Base-by-base conservation (phyloP, 1,140 invertebrate genomes). In the Drosophila kepulauana region DNA sequence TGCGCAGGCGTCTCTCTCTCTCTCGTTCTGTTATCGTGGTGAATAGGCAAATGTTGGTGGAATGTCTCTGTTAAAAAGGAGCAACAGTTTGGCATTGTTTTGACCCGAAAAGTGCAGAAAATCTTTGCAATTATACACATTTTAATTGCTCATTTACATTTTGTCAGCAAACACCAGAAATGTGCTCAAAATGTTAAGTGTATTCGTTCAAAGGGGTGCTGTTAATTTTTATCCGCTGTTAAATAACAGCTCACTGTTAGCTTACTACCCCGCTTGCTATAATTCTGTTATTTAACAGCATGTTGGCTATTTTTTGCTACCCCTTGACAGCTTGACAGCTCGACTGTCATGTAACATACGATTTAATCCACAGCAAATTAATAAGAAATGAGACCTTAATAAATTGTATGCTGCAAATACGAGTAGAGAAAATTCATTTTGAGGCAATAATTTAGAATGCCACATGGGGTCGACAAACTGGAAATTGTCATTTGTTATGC, bases 71-170 rank as follows among this genome's bases (percentile, higher is more conserved):
- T 38, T 68, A 54, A 88, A 77, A 7, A 71, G 79, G 75, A 78
- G 84, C 84, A 88, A 88, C 84, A 88, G 84, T 88, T 88, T 88
- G 84, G 77, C 52, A 56, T 33, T 74, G 3, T 52, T 67, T 54
- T 61, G 35, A 15, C 3, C 0, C 41, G 0, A 35, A n/a, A 15
- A 45, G 8, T 16, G 13, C 13, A 4, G 28, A 1, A 35, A 28
- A 33, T 6, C n/a, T 28, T 16, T 35, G 13, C 51, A 15, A 15
- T 15, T 46, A 15, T 15, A 15, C 30, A 7, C 30, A 46, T 6
- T 46, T 46, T 33, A 33, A 45, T 35, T 41, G 38, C 38, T 41
- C 38, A 41, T 41, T 41, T 7, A 35, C 33, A 35, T 35, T 35
- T 35, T 35, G 5, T 35, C 0, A 8, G 33, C 33, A 35, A 20